Conservation (phyloP, 2,888 invertebrate species). For the Sinhomidia bicolor region DNA sequence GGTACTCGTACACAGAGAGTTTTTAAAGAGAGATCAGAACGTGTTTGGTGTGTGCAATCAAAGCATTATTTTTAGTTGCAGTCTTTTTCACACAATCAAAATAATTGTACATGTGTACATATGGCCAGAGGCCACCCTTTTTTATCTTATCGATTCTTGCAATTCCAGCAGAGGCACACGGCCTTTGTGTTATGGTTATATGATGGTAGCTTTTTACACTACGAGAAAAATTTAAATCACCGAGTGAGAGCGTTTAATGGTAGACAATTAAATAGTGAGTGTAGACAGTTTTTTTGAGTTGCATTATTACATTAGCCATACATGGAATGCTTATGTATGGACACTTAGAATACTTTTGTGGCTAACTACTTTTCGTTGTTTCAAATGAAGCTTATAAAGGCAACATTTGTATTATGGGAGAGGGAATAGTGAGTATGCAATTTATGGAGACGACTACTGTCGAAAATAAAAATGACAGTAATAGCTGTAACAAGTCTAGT, state of each 20-base stretch:
- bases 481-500: not conserved
- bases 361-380: not conserved
- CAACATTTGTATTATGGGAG: not conserved
- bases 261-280: no score
- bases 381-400: not conserved
- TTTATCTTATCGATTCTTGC: conserved; percentile 12
- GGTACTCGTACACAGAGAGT: not conserved
- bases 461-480: not conserved
- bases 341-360: no score
- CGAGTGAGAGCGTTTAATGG: not conserved
- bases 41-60: not conserved
- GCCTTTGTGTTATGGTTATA: not conserved
- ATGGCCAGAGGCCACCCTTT: not conserved
- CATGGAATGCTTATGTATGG: no score
- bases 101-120: not conserved
- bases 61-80: not conserved
- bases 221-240: conserved; percentile 3
- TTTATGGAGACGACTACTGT: not conserved
- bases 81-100: not conserved
- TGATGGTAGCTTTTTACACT: conserved; percentile 1
- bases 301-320: no score
- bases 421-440: not conserved
- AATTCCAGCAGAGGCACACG: not conserved
- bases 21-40: conserved; percentile 19
- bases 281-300: no score